Evolutionary conservation across 2,888 invertebrate genomes (phyloP), one percentile per base, ranked within the genome.

Genomic region (Yponomeuta evonymella): DNA sequence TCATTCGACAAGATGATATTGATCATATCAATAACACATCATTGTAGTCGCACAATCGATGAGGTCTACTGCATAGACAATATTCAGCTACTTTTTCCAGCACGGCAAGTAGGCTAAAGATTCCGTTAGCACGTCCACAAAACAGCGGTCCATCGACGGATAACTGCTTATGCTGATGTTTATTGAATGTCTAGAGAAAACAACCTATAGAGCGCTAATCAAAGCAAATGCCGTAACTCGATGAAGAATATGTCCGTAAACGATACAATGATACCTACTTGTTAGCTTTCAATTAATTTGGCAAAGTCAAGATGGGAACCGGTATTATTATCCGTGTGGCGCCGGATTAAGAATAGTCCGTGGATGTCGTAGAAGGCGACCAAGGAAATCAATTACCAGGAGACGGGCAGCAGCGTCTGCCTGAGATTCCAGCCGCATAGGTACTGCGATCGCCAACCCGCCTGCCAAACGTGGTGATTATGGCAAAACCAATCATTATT

Each of bases 51-150:
- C 36, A 58, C 67, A 10, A 67, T 48, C 43, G 67, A n/a, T 15
- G 36, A n/a, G 36, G 15, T 68, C 48, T 64, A 11, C 64, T 12
- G 15, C 64, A 48, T 43, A 79, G 83, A 80, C 83, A 88, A 88
- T 85, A 89, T 89, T 86, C 87, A 86, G 80, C 83, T n/a, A 68
- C 68, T 88, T 89, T 88, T 89, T 89, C 84, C 83, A 85, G 84
- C 81, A 81, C 79, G 75, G 76, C 83, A 90, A 86, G 84, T 89
- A 81, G 91, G 89, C 87, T 90, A 89, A 87, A 88, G 89, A 89
- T 87, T 86, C 89, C 91, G 90, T 90, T 90, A 90, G 84, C 85
- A 81, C 86, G 87, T 88, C 85, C 85, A 89, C 85, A 81, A 85
- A 87, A 88, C 88, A 87, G 78, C 78, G 79, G 81, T 79, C 84